Evolutionary conservation across 2,113 vertebrate genomes (phyloP), one percentile per base, ranked within the genome.

Genomic region (Chloropsis hardwickii): DNA sequence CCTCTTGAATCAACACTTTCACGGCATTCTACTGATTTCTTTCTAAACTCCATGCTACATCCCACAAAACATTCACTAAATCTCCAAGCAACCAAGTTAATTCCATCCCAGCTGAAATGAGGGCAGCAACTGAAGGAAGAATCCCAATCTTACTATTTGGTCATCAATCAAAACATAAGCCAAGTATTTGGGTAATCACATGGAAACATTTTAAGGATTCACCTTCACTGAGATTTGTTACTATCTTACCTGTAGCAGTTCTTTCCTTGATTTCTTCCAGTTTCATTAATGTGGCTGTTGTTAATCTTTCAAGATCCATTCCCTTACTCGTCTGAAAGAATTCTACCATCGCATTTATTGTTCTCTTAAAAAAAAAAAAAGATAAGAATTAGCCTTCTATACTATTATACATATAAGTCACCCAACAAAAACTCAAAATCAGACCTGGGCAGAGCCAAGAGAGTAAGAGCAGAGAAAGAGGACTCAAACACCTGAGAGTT

Each of bases 231-330:
- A 56, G 11, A 62, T 48, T 37, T 76, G 7, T 44, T 67, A 67
- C 44, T 60, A n/a, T 45, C 86, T 94, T 86, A 99, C 99, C 99
- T 97, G 98, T 94, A 45, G 99, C 98, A 3, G 99, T 99, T 96
- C 98, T 99, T 85, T 99, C 99, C 97, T 99, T 99, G 91, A 99
- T 99, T 98, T 99, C 99, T 94, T 99, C 99, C 44, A 99, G 96
- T 67, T 99, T 99, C 95, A 98, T 98, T 83, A 99, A 98, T 0
- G 99, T 99, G 71, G 99, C 99, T 10, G 99, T 98, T 11, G 99
- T 99, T 88, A 99, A 96, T 9, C 98, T 98, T 85, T 99, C 99
- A 94, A 99, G 98, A 91, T 99, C 98, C 61, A 99, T 97, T 18
- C 98, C 98, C 66, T 98, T 99, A 64, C 90, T 98, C 4, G 98